Base-by-base conservation (phyloP, 2,113 vertebrate species). In the Gavia stellata region DNA sequence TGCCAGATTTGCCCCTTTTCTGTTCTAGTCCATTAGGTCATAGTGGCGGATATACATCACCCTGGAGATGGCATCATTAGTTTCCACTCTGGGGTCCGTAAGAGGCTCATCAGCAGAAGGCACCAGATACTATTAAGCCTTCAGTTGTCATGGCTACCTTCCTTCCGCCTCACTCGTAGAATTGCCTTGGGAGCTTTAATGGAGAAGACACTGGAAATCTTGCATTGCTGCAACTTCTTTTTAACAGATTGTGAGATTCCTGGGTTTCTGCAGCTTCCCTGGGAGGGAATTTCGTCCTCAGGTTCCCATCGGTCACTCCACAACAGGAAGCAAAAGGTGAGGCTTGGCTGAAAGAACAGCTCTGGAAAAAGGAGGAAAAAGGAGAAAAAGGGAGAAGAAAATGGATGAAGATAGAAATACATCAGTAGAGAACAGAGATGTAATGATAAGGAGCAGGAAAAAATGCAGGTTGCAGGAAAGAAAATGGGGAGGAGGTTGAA, bases 71-170 rank as follows among this genome's bases (percentile, higher is more conserved):
- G 90, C 75, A 88, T 86, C 82, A 78, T 92, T 96, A 92, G 52
- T 94, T 96, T 96, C 72, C 71, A 81, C 82, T 93, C 94, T 83
- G 42, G 85, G 71, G 50, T 87, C 29, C 0, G 3, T 94, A 92
- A 88, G 70, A 95, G 55, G 40, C 38, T 96, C 67, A 78, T 88
- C 88, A 96, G 88, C 82, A 92, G 75, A 92, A 97, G 92, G 90
- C 55, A 95, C 63, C 59, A 93, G 90, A 95, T 78, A 93, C 85
- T 94, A 95, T 94, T 96, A 95, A 94, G 75, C 63, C 90, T 93
- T 86, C 85, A 94, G 96, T 95, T 95, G 94, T 96, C 92, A 94
- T 96, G 96, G 90, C 93, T 96, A 95, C 92, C 85, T 96, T 93
- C 85, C 74, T 95, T 95, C 92, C 0, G 0, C 75, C 63, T 96